Evolutionary conservation across 2,888 invertebrate species (phyloP).

Genomic region (Erebia epiphron): DNA sequence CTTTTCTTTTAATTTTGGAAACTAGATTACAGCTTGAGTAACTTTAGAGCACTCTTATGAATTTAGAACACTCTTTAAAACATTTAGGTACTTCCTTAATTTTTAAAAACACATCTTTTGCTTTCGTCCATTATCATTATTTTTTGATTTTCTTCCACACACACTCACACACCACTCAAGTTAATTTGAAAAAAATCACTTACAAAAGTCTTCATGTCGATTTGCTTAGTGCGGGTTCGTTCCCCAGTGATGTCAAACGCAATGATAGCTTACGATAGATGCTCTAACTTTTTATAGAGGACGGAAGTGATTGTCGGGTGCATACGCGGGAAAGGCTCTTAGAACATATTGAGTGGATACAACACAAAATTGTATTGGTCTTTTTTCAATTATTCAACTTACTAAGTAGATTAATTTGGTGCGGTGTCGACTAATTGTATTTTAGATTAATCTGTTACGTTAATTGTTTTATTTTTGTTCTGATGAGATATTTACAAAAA

Average conservation of each 20-base stretch:
- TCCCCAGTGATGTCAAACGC: conserved; percentile 42
- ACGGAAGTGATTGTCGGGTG: conserved; percentile 73
- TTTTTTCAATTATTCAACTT: conserved; percentile 40
- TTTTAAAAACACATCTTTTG: conserved; percentile 19
- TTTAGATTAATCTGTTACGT: not conserved
- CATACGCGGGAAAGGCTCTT: conserved; percentile 64
- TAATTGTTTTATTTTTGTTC: not conserved
- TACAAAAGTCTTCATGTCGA: conserved; percentile 77
- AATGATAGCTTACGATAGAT: conserved; percentile 65
- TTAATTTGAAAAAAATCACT: conserved; percentile 51
- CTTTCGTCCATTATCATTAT: conserved; percentile 6
- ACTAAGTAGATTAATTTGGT: not conserved
- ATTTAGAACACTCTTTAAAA: not conserved
- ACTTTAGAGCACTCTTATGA: not conserved
- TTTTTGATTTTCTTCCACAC: conserved; percentile 8
- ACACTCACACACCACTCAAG: conserved; percentile 10
- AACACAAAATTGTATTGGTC: conserved; percentile 43
- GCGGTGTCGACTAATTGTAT: not conserved
- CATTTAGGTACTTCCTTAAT: conserved; percentile 1
- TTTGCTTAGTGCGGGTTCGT: conserved; percentile 37
- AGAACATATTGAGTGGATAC: conserved; percentile 51
- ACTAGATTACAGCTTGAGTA: not conserved
- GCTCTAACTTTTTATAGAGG: conserved; percentile 74
- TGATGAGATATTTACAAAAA: too few species aligned
- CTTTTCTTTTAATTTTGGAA: not conserved